phyloP scores from a whole-genome alignment of 2,113 vertebrate species.

The Ptyas mucosa region DNA sequence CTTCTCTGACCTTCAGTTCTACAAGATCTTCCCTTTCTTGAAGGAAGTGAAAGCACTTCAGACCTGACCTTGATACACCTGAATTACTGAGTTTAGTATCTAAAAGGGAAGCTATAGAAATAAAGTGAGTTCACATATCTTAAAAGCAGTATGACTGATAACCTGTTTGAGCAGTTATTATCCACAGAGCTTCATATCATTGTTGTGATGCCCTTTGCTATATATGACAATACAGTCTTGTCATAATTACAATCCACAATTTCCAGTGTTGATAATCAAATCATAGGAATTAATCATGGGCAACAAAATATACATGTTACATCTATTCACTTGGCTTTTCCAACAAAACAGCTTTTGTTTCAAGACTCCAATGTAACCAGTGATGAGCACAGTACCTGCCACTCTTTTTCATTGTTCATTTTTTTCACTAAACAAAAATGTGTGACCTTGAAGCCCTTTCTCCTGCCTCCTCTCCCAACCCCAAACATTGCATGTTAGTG shows the following conservation, averaged over 20 bases:
- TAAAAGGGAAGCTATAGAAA: neutral
- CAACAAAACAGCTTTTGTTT: neutral
- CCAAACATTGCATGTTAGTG: neutral
- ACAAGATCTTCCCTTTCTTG: fast-evolving
- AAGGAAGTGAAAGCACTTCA: neutral
- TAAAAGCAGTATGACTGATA: neutral
- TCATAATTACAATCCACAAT: neutral
- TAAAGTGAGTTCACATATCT: neutral
- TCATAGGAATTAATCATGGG: neutral
- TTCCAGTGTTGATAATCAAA: neutral
- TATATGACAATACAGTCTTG: neutral
- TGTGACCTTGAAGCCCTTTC: neutral
- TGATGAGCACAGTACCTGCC: neutral
- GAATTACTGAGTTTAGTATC: neutral
- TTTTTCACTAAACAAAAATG: neutral
- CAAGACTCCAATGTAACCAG: neutral
- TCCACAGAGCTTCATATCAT: neutral
- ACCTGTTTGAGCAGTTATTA: slow-evolving; percentile 3
- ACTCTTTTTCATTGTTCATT: neutral
- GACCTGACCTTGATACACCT: neutral
- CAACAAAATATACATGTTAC: neutral
- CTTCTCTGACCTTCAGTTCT: slow-evolving; percentile 23
- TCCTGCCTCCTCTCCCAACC: no score
- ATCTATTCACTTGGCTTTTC: neutral
- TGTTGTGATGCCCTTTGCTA: neutral